phyloP scores from a whole-genome alignment of 2,888 invertebrate genomes.

The Galeopsomyia nigrocyanea region DNA sequence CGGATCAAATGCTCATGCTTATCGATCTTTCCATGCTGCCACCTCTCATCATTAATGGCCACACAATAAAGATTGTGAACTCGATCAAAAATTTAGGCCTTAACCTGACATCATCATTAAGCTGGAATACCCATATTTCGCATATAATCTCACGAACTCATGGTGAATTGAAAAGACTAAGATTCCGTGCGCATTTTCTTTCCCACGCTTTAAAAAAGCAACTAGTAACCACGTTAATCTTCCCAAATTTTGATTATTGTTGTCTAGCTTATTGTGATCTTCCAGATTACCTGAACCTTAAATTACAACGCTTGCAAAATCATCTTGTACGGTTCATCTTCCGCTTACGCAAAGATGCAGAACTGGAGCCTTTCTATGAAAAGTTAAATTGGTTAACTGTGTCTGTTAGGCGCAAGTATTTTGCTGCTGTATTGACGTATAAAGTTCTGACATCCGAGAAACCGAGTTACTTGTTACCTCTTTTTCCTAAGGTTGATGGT shows the following conservation, averaged over 20 bases:
- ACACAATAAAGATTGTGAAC: background rate
- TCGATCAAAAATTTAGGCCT: background rate
- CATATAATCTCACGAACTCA: background rate
- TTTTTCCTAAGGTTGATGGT: background rate
- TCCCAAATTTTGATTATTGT: background rate
- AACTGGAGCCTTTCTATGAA: background rate
- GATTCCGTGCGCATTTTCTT: background rate
- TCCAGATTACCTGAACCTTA: background rate
- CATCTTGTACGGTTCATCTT: background rate
- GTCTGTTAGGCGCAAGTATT: conserved; percentile 1
- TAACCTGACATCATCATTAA: background rate
- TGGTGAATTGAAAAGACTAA: background rate
- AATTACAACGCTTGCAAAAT: background rate
- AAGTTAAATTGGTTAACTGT: background rate
- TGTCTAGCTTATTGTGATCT: too few relatives aligned
- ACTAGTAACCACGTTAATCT: background rate
- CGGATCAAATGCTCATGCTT: background rate
- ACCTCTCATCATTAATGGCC: background rate
- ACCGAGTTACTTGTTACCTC: too few relatives aligned
- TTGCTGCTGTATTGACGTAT: conserved; percentile 7
- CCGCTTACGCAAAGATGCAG: background rate
- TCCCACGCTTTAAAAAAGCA: background rate
- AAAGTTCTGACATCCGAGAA: too few relatives aligned
- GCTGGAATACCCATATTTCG: conserved; percentile 4
- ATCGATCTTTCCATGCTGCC: background rate